Evolutionary conservation across 23 tunicate genomes (phyloP), one percentile per base, ranked within the genome.

Genomic region (Clavelina lepadiformis): DNA sequence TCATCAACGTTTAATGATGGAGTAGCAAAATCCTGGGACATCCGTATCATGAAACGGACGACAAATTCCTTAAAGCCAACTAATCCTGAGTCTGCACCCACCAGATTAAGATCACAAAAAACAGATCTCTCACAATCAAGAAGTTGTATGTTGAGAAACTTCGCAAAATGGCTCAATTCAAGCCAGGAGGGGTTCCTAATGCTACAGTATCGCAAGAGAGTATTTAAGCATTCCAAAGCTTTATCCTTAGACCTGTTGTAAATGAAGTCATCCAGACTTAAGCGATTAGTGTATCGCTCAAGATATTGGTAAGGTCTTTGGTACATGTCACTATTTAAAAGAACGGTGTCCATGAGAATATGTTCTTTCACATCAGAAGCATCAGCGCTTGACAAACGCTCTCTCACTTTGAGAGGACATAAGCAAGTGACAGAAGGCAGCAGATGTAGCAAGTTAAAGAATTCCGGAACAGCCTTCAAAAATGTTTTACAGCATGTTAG

Each of bases 11-110:
- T 28, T 19, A 6, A 8, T 2, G 75, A 75, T 3, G 72, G 62
- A 27, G 72, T 75, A 5, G 72, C 61, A 50, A 65, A 75, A 58
- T 65, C 86, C 35, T 79, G 86, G 4, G 86, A 60, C 86, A 79
- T 79, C 44, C 68, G 61, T 2, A 79, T 79, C 86, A 79, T 79
- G 33, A 79, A 79, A 5, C 61, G 69, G n/a, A 79, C 71, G 3
- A 63, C 77, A 59, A 79, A 79, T 6, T 58, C 18, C 49, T 79
- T 79, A 32, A 79, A 47, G 4, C 71, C 77, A 3, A 19, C 2
- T 30, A 78, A 58, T 7, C 64, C 66, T 5, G 54, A 15, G 13
- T 67, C 37, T 35, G 5, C 11, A 3, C 46, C 63, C 38, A 33
- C 58, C n/a, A 21, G 8, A 18, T 31, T 26, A 2, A 15, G 6